Base-by-base conservation (phyloP, 2,888 invertebrate genomes). In the Scotopteryx bipunctaria region DNA sequence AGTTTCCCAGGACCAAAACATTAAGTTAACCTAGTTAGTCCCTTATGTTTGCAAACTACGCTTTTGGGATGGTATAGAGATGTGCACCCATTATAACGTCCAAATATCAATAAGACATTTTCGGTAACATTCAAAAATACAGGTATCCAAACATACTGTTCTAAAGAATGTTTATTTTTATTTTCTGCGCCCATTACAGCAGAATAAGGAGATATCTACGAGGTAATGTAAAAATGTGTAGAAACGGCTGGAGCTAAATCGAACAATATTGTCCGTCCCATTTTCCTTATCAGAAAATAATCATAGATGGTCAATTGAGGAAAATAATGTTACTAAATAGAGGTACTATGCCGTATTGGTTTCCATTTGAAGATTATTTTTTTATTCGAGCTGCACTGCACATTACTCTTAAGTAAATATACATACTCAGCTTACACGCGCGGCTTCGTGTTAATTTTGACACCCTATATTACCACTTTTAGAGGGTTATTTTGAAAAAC, bases 101-200 rank as follows among this genome's bases (percentile, higher is more conserved):
- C 41, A 19, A 40, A 40, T 41, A 40, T 16, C 40, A 40, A 40
- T 40, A 29, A 40, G 40, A 40, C 40, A 11, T 38, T 38, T 38
- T 40, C 40, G 17, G 17, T 29, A 27, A 11, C 11, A 29, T 8
- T 27, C n/a, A n/a, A n/a, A n/a, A n/a, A n/a, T n/a, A n/a, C n/a
- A n/a, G n/a, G n/a, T n/a, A n/a, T n/a, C n/a, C n/a, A n/a, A n/a
- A n/a, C n/a, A n/a, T n/a, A 19, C 19, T 19, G 19, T 5, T 5
- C 19, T 19, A n/a, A n/a, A 19, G 19, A 19, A 15, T 31, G 14
- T 35, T 5, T 5, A 21, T 21, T 6, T 6, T 21, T 21, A 6
- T 5, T 3, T 21, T 21, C 1, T 21, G 5, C 2, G 1, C 21
- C 5, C 6, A 21, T 6, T 6, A 3, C 21, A 21, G 1, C 6